Base-by-base conservation (phyloP, 1,140 invertebrate species). In the Sipha flava region DNA sequence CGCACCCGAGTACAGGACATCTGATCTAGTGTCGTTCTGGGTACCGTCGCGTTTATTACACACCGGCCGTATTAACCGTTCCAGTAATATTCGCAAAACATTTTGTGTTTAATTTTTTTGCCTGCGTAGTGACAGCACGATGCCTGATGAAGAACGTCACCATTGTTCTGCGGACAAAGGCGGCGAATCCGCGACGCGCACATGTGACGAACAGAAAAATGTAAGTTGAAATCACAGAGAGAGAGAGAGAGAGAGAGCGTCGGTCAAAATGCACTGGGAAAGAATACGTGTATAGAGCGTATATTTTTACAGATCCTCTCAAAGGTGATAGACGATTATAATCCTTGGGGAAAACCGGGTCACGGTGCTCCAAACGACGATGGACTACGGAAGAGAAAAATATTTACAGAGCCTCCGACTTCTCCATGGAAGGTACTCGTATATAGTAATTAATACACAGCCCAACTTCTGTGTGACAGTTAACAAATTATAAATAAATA, bases 301-400 rank as follows among this genome's bases (percentile, higher is more conserved):
- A 31, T 12, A 10, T 68, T 68, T 68, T 57, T 75, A 0, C 31
- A 77, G 73, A 5, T 77, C 2, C 31, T 77, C 9, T 40, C 52
- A 4, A 43, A 34, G 0, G 52, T 70, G 23, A 26, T 72, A 5
- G 81, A 81, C 21, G 80, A 81, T 14, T 88, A 87, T 82, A 85
- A 85, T 80, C 87, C 87, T 31, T 88, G 87, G 86, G 87, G 87
- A 66, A 85, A 84, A 66, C 86, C 87, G 6, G 87, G 87, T 7
- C 85, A 86, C 37, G 87, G 87, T 21, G 87, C 87, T 16, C 86
- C 87, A 14, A 87, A 85, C 43, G 82, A 82, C 3, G 83, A 84
- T 10, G 83, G 84, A 12, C 80, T 87, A n/a, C 84, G 86, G 14
- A 87, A 86, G 68, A 45, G 83, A 84, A 85, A 83, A 86, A 86